Conservation (phyloP, 1,140 invertebrate genomes). For the Lithobius niger region DNA sequence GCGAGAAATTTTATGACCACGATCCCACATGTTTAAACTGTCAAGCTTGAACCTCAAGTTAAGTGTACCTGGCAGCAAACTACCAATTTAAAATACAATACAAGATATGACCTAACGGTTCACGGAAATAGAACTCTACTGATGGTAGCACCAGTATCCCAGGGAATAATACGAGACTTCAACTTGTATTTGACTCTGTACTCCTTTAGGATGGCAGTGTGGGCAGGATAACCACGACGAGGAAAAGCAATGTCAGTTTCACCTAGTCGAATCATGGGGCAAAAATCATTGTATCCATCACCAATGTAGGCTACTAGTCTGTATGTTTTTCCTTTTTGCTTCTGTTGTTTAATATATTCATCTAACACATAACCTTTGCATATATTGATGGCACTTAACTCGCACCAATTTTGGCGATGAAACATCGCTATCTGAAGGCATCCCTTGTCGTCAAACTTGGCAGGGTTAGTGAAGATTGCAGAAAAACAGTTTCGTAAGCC, state of each 20-base stretch:
- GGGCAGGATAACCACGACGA: slow-evolving; percentile 39
- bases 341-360: slow-evolving; percentile 41
- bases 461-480: slow-evolving; percentile 61
- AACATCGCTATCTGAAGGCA: slow-evolving; percentile 47
- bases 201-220: slow-evolving; percentile 25
- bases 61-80: no score
- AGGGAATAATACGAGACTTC: neutral
- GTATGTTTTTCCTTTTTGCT: slow-evolving; percentile 38
- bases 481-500: slow-evolving; percentile 39
- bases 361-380: slow-evolving; percentile 63
- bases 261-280: slow-evolving; percentile 48
- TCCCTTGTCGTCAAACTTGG: slow-evolving; percentile 44
- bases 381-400: slow-evolving; percentile 53
- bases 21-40: no score
- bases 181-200: neutral
- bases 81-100: no score
- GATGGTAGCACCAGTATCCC: slow-evolving; percentile 6
- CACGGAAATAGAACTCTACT: no score
- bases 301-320: slow-evolving; percentile 52
- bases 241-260: slow-evolving; percentile 51
- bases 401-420: slow-evolving; percentile 53
- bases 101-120: no score
- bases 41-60: no score
- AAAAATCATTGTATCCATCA: slow-evolving; percentile 65
- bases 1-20: no score